Conservation (phyloP, 2,888 invertebrate genomes). For the Criorhina ranunculi region DNA sequence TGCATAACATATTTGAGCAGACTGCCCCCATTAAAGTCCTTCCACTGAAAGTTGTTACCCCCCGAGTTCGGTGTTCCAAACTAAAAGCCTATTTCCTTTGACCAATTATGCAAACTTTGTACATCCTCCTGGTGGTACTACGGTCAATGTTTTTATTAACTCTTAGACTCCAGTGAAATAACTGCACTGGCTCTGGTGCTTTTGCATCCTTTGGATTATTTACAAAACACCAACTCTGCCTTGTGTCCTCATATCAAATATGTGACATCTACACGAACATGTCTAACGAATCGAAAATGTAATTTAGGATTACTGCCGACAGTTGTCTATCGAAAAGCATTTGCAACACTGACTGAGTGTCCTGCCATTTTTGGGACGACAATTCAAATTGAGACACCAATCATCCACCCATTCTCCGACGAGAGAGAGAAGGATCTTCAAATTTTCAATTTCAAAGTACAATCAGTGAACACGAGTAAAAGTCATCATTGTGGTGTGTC, state of each 20-base stretch:
- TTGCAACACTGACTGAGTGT: too few relatives aligned
- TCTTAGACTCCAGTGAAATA: background rate
- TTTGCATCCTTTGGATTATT: constrained; percentile 32
- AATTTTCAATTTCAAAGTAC: constrained; percentile 2
- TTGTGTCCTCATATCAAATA: background rate
- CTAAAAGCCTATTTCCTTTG: constrained; percentile 14
- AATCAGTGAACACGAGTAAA: constrained; percentile 9
- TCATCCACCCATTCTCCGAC: background rate
- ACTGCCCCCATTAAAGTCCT: too few relatives aligned
- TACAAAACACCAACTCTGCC: constrained; percentile 36
- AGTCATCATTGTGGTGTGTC: background rate
- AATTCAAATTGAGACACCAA: constrained; percentile 10
- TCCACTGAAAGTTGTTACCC: background rate
- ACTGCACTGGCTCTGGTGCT: too few relatives aligned
- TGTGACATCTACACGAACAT: constrained; percentile 33
- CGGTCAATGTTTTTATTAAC: constrained; percentile 12
- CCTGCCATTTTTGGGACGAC: background rate
- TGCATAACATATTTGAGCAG: background rate
- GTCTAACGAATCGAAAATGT: constrained; percentile 44
- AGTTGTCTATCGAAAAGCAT: constrained; percentile 13
- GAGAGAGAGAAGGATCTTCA: constrained; percentile 11
- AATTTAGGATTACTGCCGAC: constrained; percentile 29
- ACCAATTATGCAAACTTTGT: constrained; percentile 11
- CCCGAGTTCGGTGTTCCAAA: background rate
- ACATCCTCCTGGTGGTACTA: background rate